Evolutionary conservation across 2,888 invertebrate genomes (phyloP), one percentile per base, ranked within the genome.

Genomic region (Drosophila robusta): DNA sequence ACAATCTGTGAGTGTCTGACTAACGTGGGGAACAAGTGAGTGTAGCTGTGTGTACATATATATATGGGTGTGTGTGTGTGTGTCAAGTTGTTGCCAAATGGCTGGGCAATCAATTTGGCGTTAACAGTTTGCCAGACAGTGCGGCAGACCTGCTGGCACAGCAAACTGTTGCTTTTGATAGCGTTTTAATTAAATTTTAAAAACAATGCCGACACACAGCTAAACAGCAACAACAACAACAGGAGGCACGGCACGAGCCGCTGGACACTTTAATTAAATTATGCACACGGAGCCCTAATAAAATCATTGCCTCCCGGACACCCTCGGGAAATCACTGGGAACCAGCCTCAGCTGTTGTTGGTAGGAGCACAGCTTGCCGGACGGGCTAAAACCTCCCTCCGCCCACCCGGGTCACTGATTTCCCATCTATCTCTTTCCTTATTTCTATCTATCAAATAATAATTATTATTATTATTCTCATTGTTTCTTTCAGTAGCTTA

Each of bases 131-230:
- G 54, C 47, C 47, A 65, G 44, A 46, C 22, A 34, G 22, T 39
- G 41, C 32, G 41, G 44, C 50, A 9, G 61, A n/a, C 51, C 5
- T 36, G 42, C 11, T 42, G 41, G 58, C 38, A 14, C 39, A 42
- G 41, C 70, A 42, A 66, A 70, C 81, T 78, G 72, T 70, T 73
- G 68, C 65, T 56, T 55, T 75, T 75, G 56, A 79, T 73, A 58
- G 68, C 38, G 56, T 70, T 79, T 76, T 79, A 79, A 81, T 80
- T 76, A 64, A 65, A 79, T 73, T 76, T 73, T 78, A 73, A 80
- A 75, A 75, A 68, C 68, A 69, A 70, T 58, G 32, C 51, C 50
- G 14, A 22, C 52, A 62, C 29, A 52, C 26, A 36, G 22, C 26
- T 24, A 38, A 45, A 34, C 49, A 45, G 16, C 38, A 55, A 50